A percentile compares a stretch with the other conserved stretches of the same genome.
Conservation (phyloP, 23 tunicate genomes). For the Diplosoma virens region DNA sequence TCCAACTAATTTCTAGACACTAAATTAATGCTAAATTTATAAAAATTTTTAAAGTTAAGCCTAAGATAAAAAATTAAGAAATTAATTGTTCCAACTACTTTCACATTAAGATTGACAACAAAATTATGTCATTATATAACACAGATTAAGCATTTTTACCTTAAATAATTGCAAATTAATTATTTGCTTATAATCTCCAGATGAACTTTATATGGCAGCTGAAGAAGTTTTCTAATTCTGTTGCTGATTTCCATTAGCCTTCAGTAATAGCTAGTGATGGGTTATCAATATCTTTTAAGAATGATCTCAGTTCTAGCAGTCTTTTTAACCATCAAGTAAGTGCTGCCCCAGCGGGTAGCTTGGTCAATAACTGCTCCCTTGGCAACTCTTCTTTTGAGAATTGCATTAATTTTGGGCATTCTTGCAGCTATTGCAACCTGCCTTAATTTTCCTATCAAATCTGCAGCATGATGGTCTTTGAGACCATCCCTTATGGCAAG, state of each 20-base stretch:
- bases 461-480: background rate
- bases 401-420: background rate
- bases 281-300: background rate
- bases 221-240: background rate
- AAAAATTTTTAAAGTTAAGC: too few species aligned
- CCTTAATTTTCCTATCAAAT: background rate
- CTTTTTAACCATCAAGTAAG: background rate
- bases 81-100: too few species aligned
- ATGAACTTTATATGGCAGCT: background rate
- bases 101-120: too few species aligned
- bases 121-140: too few species aligned
- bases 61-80: too few species aligned
- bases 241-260: background rate
- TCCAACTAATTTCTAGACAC: too few species aligned
- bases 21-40: too few species aligned
- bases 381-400: background rate
- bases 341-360: constrained; percentile 2
- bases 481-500: background rate
- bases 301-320: background rate
- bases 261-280: background rate
- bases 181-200: too few species aligned
- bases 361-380: constrained; percentile 4
- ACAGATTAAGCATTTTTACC: too few species aligned
- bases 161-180: too few species aligned
- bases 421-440: constrained; percentile 7